Evolutionary conservation across 2,797 vertebrate genomes (phyloP), one percentile per base, ranked within the genome.

Genomic region (Gymnoscopelus microlampas): DNA sequence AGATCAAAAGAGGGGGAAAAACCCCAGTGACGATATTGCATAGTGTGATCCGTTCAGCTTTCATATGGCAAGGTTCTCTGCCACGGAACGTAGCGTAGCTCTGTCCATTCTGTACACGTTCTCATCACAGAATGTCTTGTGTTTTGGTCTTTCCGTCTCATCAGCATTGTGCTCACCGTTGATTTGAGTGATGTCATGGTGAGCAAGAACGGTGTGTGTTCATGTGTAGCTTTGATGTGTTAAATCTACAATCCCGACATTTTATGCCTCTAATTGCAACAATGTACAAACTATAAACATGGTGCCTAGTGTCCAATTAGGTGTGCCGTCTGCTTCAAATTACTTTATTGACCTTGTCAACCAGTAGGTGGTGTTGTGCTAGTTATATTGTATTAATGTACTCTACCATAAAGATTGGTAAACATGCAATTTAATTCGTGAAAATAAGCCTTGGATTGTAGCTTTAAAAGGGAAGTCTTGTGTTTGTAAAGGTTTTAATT

Each of bases 91-190:
- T 15, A 51, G 35, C 66, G 68, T 72, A 67, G 58, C 76, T 68
- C 24, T 44, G 39, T 70, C 62, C 71, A 71, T 39, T 55, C 29
- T 62, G 60, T 82, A 63, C 63, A 55, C 53, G 1, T 86, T 68
- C 61, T 76, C 84, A 84, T 83, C 75, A 67, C 73, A 63, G 39
- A 74, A 50, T 58, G 65, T 56, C 51, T 35, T 73, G 11, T 53
- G 14, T 84, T 59, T 57, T 60, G 58, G 62, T n/a, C 19, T 58
- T 23, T 78, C 66, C 11, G 10, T 56, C 44, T 86, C 81, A 70
- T 83, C 71, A 79, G 74, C 68, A 71, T 71, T 72, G 54, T 58
- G 29, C 71, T 70, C 35, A 44, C 59, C 24, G 24, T 63, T 72
- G 51, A 66, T 50, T 44, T 71, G 24, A 74, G 19, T 57, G 44